phyloP scores from a whole-genome alignment of 1,140 invertebrate species.

The Chironomus tepperi region DNA sequence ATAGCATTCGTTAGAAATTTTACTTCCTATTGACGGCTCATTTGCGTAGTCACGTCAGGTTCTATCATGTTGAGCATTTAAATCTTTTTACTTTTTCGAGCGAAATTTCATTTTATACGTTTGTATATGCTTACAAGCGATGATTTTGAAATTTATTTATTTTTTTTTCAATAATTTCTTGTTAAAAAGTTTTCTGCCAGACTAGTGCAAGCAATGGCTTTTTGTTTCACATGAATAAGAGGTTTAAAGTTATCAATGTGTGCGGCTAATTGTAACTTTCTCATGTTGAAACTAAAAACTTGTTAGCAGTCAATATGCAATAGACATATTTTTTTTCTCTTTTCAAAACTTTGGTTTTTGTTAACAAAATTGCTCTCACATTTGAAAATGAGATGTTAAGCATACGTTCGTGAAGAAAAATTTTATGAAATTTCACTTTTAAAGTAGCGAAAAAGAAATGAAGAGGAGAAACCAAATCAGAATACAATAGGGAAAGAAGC shows the following conservation, averaged over 20 bases:
- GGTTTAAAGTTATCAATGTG: not conserved
- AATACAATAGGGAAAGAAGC: not conserved
- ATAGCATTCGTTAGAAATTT: not conserved
- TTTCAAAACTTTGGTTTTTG: not conserved
- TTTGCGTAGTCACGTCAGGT: not conserved
- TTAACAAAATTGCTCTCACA: not conserved
- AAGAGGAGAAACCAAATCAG: not conserved
- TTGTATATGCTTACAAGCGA: too few species aligned
- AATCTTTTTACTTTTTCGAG: not conserved
- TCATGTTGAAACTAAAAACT: conserved; percentile 9
- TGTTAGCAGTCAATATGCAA: conserved; percentile 1
- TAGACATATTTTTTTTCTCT: not conserved
- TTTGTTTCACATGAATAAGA: conserved; percentile 1
- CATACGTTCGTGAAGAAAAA: not conserved
- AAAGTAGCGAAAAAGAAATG: not conserved
- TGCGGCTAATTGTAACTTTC: conserved; percentile 6
- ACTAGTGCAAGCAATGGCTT: not conserved
- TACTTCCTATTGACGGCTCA: not conserved
- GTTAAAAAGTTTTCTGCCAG: not conserved
- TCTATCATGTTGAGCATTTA: conserved; percentile 1
- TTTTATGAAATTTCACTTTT: conserved; percentile 9
- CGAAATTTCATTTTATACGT: too few species aligned
- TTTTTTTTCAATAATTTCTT: not conserved
- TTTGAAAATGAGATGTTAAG: not conserved
- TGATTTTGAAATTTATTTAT: too few species aligned